These are phyloP conservation scores for Aricia artaxerxes DNA, from an alignment of 2,888 invertebrate genomes.

Conservation along the genomic window DNA sequence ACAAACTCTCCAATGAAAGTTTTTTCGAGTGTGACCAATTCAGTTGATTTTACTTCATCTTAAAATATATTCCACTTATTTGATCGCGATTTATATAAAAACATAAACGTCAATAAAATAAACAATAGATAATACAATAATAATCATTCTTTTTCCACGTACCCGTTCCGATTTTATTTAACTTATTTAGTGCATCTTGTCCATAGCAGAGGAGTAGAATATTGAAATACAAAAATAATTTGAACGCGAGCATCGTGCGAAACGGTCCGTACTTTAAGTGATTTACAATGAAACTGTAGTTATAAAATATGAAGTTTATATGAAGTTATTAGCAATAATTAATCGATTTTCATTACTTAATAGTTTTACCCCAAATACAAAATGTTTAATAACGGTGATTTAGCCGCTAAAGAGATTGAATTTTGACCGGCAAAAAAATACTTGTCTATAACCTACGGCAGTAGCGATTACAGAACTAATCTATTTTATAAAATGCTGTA, in stretches of 20 bases:
- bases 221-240: constrained; percentile 20
- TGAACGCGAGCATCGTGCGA: constrained; percentile 15
- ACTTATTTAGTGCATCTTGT: neutral
- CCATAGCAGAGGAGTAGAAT: constrained; percentile 11
- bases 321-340: neutral
- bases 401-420: neutral
- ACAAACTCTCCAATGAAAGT: no score
- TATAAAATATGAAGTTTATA: constrained; percentile 12
- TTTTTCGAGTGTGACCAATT: no score
- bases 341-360: constrained; percentile 14
- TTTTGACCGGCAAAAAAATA: neutral
- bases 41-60: no score
- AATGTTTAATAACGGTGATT: neutral
- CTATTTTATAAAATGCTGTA: neutral
- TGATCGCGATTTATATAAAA: no score
- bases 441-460: neutral
- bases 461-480: neutral
- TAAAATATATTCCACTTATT: no score
- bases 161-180: neutral
- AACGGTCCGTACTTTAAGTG: neutral
- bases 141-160: neutral
- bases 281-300: constrained; percentile 1
- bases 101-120: no score
- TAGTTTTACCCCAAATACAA: neutral
- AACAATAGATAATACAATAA: neutral